Conservation (phyloP, 1,140 invertebrate species). For the Cotesia chilonis region DNA sequence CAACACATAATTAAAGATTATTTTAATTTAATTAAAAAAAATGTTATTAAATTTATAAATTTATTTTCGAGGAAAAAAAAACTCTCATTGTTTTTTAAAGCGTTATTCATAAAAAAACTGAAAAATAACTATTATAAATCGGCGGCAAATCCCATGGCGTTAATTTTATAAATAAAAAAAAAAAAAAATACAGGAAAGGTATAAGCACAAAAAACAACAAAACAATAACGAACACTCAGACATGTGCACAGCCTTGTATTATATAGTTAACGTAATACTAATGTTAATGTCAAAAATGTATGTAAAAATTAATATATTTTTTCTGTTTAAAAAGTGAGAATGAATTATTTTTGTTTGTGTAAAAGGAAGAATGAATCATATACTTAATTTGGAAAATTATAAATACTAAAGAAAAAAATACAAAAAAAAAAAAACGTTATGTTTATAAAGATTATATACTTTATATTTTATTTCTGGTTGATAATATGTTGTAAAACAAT, state of each 20-base stretch:
- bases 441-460: constrained; percentile 5
- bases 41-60: constrained; percentile 12
- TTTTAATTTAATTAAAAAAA: no score
- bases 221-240: constrained; percentile 36
- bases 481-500: not conserved
- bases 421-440: constrained; percentile 15
- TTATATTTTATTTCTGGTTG: constrained; percentile 9
- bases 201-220: constrained; percentile 3
- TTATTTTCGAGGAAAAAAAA: no score
- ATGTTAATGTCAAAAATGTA: constrained; percentile 52
- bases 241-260: constrained; percentile 51
- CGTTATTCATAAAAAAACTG: not conserved
- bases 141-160: no score
- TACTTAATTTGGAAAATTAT: constrained; percentile 11
- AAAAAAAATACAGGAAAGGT: constrained; percentile 1
- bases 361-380: constrained; percentile 21
- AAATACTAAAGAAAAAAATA: constrained; percentile 2
- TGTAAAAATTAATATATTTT: constrained; percentile 63
- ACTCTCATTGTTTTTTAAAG: no score
- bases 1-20: no score
- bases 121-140: not conserved
- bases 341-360: constrained; percentile 28
- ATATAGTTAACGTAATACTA: constrained; percentile 54
- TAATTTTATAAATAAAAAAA: not conserved
- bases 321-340: constrained; percentile 45